These are phyloP conservation scores for Ptychodera flava DNA, from an alignment of 35 echinoderm and acorn worm genomes.

Conservation along the genomic window DNA sequence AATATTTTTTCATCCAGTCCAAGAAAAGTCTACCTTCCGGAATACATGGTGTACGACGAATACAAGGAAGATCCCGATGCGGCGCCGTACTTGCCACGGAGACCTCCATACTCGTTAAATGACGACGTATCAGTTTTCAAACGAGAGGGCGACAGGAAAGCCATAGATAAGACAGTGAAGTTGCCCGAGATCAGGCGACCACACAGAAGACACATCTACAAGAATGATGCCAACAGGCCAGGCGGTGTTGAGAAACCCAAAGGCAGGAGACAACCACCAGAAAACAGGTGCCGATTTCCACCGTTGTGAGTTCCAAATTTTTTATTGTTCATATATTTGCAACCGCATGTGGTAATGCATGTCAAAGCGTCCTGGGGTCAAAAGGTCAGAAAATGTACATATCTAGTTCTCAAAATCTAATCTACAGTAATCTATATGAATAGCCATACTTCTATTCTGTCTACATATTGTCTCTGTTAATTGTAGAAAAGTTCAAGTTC, in stretches of 20 bases:
- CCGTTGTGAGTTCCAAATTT: not conserved
- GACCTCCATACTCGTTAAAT: conserved; percentile 72
- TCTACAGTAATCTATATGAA: too few species aligned
- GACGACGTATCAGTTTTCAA: conserved; percentile 73
- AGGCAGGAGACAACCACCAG: conserved; percentile 12
- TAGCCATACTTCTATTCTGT: too few species aligned
- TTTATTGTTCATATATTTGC: not conserved
- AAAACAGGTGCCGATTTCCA: conserved; percentile 9
- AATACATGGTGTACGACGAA: conserved; percentile 97
- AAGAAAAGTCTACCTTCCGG: conserved; percentile 64
- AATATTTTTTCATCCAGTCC: conserved; percentile 20
- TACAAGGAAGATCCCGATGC: conserved; percentile 32
- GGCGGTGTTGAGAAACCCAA: conserved; percentile 23
- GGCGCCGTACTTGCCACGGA: conserved; percentile 9
- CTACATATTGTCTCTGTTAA: too few species aligned
- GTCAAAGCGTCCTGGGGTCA: too few species aligned
- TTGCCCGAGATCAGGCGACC: conserved; percentile 43
- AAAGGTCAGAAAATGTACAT: too few species aligned
- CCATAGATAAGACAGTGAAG: conserved; percentile 68
- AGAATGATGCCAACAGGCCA: conserved; percentile 17
- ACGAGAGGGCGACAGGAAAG: conserved; percentile 55
- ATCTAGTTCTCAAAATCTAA: too few species aligned
- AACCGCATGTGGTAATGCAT: not conserved
- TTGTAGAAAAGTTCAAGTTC: too few species aligned
- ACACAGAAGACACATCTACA: not conserved